phyloP scores from a whole-genome alignment of 2,113 vertebrate genomes.

The Microcebus lehilahytsara region DNA sequence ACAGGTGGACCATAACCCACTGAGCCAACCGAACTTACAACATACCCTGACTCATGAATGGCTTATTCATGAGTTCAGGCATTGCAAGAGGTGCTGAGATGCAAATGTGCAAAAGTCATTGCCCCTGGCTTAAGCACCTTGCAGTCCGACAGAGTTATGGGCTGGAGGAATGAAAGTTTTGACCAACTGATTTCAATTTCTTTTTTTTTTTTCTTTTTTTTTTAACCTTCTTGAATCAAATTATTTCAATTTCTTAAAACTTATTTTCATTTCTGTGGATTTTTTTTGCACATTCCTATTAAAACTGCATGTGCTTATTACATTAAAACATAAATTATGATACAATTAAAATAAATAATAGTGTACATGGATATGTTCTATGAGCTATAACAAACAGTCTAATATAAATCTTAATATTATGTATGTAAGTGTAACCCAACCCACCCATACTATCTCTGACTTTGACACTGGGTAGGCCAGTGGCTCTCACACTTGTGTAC shows the following conservation, averaged over 20 bases:
- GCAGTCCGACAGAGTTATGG: neutral
- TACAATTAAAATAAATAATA: neutral
- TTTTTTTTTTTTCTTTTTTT: too few relatives aligned
- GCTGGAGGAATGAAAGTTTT: neutral
- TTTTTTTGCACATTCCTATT: neutral
- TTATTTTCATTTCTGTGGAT: neutral
- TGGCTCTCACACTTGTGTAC: neutral
- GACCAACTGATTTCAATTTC: neutral
- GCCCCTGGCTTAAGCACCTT: neutral
- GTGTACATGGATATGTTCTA: neutral
- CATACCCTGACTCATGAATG: neutral
- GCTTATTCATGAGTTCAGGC: neutral
- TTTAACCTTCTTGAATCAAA: neutral
- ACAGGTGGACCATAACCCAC: neutral
- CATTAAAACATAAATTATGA: neutral
- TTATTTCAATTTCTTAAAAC: neutral
- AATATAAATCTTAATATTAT: neutral
- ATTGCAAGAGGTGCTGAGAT: neutral
- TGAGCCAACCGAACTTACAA: neutral
- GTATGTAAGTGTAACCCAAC: neutral
- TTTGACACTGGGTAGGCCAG: neutral
- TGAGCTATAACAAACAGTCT: neutral
- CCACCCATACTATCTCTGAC: neutral
- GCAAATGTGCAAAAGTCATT: neutral
- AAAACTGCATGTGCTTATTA: neutral